Evolutionary conservation across 1,140 invertebrate species (phyloP).

Genomic region (Bombus cullumanus): DNA sequence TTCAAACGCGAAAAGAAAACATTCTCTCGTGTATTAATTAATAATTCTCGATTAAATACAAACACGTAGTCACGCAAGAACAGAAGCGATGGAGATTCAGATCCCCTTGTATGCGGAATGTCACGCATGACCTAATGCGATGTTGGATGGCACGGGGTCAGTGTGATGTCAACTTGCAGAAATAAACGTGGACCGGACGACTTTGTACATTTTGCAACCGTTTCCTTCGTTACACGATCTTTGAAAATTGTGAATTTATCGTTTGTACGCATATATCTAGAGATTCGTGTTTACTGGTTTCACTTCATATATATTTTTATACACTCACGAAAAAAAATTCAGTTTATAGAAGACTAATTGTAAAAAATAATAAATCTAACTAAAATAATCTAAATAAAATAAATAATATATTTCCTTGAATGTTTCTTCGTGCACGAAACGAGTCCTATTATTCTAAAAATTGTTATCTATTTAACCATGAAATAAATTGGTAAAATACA

Average conservation of each 20-base stretch:
- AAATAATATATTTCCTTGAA: too few species aligned
- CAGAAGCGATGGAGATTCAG: not conserved
- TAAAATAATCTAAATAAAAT: too few species aligned
- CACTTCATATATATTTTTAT: too few species aligned
- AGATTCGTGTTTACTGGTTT: too few species aligned
- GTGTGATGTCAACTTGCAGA: not conserved
- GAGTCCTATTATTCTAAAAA: not conserved
- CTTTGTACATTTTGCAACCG: not conserved
- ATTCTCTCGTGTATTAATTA: not conserved
- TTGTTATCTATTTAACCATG: not conserved
- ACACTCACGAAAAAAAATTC: too few species aligned
- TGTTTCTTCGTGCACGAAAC: not conserved
- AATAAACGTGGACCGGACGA: not conserved
- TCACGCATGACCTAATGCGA: conserved; percentile 13
- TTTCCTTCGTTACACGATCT: too few species aligned
- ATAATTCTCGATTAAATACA: not conserved
- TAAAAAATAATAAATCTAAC: too few species aligned
- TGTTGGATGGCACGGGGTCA: not conserved
- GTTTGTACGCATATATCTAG: too few species aligned
- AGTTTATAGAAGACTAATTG: too few species aligned
- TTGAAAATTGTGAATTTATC: too few species aligned
- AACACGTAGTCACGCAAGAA: not conserved
- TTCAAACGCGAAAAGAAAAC: not conserved
- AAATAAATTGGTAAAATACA: not conserved
- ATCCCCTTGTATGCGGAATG: not conserved